Conservation (phyloP, 1,140 invertebrate species). For the Drosophila ohnishii region DNA sequence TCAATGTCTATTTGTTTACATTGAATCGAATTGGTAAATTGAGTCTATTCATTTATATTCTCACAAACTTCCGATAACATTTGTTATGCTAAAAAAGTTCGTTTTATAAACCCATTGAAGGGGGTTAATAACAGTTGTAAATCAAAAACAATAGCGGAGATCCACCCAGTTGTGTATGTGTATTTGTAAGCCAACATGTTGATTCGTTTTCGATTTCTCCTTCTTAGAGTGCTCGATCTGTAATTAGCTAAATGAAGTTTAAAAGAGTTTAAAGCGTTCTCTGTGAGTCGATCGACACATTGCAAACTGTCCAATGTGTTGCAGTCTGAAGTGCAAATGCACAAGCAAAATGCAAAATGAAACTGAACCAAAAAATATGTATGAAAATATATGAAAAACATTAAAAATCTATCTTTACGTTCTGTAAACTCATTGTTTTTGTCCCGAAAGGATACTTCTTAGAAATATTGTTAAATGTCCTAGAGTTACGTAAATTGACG, state of each 20-base stretch:
- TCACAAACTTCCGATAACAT: background rate
- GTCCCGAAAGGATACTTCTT: constrained; percentile 6
- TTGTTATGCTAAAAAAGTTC: too few relatives aligned
- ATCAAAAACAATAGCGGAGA: background rate
- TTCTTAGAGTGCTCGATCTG: background rate
- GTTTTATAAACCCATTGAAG: too few relatives aligned
- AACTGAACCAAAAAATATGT: constrained; percentile 27
- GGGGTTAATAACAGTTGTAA: background rate
- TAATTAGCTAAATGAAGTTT: constrained; percentile 20
- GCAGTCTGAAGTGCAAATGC: constrained; percentile 53
- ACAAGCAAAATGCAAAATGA: constrained; percentile 1
- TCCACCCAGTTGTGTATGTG: constrained; percentile 24
- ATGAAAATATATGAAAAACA: constrained; percentile 11
- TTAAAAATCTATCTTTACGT: constrained; percentile 10
- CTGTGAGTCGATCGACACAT: constrained; percentile 48
- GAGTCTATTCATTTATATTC: background rate
- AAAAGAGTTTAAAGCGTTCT: constrained; percentile 21
- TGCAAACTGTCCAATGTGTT: constrained; percentile 67
- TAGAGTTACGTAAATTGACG: constrained; percentile 53
- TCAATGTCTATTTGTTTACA: background rate
- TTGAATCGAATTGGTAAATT: background rate
- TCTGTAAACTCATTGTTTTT: background rate
- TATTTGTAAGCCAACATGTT: background rate
- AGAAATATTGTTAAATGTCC: constrained; percentile 42
- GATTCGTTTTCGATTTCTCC: background rate